phyloP scores from a whole-genome alignment of 2,888 invertebrate species.

The Eupithecia pulchellata region DNA sequence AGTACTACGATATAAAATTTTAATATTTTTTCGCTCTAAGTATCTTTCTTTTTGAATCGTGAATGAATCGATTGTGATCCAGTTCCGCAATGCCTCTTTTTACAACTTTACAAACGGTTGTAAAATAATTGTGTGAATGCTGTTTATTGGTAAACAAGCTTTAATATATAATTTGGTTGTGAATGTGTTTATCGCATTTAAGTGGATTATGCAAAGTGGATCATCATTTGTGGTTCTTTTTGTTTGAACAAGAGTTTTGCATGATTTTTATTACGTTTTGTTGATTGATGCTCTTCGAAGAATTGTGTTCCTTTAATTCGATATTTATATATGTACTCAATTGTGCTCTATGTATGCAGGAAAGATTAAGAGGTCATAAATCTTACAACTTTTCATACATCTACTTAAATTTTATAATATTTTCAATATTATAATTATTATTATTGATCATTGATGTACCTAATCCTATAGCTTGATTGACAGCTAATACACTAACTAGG shows the following conservation, averaged over 20 bases:
- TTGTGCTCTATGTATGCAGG: no score
- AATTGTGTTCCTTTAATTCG: not conserved
- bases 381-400: not conserved
- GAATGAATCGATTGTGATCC: slow-evolving; percentile 40
- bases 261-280: not conserved
- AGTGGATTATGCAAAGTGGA: slow-evolving; percentile 34
- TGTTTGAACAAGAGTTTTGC: slow-evolving; percentile 20
- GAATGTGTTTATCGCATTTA: slow-evolving; percentile 30
- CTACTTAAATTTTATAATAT: no score
- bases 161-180: slow-evolving; percentile 35
- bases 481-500: not conserved
- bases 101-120: slow-evolving; percentile 42
- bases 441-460: no score
- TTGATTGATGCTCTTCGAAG: not conserved
- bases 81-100: slow-evolving; percentile 43
- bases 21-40: slow-evolving; percentile 56
- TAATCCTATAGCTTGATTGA: not conserved
- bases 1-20: slow-evolving; percentile 63
- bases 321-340: not conserved
- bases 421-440: no score
- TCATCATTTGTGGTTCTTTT: slow-evolving; percentile 21
- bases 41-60: slow-evolving; percentile 47
- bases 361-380: not conserved
- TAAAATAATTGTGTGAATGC: slow-evolving; percentile 40
- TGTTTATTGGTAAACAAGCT: slow-evolving; percentile 34